Evolutionary conservation across 2,113 vertebrate species (phyloP), one percentile per base, ranked within the genome.

Genomic region (Myrmecophaga tridactyla): DNA sequence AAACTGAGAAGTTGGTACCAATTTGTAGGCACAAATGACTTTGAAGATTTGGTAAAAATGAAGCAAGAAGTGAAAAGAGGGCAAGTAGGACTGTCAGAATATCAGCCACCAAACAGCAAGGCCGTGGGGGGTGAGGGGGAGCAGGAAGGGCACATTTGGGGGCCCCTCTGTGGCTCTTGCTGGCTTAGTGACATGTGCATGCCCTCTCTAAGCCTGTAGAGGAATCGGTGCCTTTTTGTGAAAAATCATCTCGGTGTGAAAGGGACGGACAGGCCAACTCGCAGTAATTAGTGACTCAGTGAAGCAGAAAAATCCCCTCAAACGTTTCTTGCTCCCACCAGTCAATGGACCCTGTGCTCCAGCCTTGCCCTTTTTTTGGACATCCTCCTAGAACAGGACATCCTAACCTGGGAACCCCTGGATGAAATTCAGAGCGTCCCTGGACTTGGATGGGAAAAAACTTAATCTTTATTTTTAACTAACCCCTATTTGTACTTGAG

Each of bases 121-220:
- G 23, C 20, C 2, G 14, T 6, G 1, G 1, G 27, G 17, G 27
- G 15, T n/a, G n/a, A n/a, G n/a, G n/a, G n/a, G n/a, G n/a, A n/a
- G n/a, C n/a, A n/a, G n/a, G n/a, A n/a, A n/a, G n/a, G n/a, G n/a
- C n/a, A n/a, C n/a, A n/a, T n/a, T n/a, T n/a, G n/a, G n/a, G n/a
- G n/a, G n/a, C n/a, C n/a, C 29, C 10, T 7, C 31, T 27, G 4
- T 23, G 36, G 65, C n/a, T 39, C 36, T 81, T 4, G 36, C n/a
- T 65, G 3, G 3, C 10, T 31, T 23, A 23, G 70, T 56, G 77
- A 53, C 0, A 0, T 60, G n/a, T 1, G 29, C 18, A 76, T 72
- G 21, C 39, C 34, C n/a, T 80, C 18, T 20, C 2, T 21, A 36
- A 48, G 67, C 65, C 53, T 75, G 20, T 39, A 14, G 18, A 69